Conservation (phyloP, 1,140 invertebrate species). For the Choristoneura fumiferana region DNA sequence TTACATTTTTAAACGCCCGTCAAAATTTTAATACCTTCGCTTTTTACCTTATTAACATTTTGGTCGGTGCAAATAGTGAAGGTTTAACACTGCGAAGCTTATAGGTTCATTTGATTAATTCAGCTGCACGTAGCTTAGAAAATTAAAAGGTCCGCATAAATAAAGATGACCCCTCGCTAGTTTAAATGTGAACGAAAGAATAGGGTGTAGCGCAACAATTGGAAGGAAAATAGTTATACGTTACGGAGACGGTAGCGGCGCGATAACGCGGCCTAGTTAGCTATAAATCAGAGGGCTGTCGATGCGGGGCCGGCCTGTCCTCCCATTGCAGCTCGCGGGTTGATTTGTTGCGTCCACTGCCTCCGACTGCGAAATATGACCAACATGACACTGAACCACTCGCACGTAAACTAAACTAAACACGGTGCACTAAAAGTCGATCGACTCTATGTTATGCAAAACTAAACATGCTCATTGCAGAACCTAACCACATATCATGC, state of each 20-base stretch:
- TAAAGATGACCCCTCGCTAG: slow-evolving; percentile 3
- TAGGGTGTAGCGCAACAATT: slow-evolving; percentile 18
- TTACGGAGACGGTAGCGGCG: slow-evolving; percentile 34
- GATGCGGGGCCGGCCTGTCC: slow-evolving; percentile 59
- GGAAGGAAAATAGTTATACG: slow-evolving; percentile 4
- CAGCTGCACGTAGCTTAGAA: too few species aligned
- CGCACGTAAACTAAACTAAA: background rate
- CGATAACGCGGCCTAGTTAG: slow-evolving; percentile 47
- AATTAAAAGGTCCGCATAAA: slow-evolving; percentile 1
- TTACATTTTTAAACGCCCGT: slow-evolving; percentile 16
- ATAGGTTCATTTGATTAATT: too few species aligned
- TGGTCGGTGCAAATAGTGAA: background rate
- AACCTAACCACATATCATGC: too few species aligned
- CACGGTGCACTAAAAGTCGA: too few species aligned
- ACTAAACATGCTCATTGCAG: too few species aligned
- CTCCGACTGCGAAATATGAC: slow-evolving; percentile 42
- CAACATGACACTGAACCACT: slow-evolving; percentile 26
- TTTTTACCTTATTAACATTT: background rate
- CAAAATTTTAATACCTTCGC: slow-evolving; percentile 5
- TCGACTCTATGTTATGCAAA: too few species aligned
- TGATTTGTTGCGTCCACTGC: slow-evolving; percentile 74
- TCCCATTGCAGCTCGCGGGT: slow-evolving; percentile 59
- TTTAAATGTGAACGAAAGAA: slow-evolving; percentile 29
- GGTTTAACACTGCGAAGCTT: background rate
- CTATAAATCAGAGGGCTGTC: slow-evolving; percentile 71